phyloP scores from a whole-genome alignment of 2,113 vertebrate species.

The Embiotoca jacksoni region DNA sequence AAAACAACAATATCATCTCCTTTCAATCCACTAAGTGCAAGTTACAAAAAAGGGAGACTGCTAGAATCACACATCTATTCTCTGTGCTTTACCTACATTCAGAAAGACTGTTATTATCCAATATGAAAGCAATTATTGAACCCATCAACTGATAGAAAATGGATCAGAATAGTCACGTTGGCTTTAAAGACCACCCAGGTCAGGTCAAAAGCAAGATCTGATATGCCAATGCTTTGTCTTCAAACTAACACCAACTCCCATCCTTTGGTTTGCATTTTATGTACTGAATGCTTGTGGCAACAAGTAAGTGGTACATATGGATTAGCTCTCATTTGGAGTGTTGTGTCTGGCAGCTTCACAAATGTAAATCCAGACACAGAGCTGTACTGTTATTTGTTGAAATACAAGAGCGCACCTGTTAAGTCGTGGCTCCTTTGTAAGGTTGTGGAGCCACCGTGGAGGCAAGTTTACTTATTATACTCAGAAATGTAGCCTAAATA shows the following conservation, averaged over 20 bases:
- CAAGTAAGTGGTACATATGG: neutral
- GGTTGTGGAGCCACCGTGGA: too few relatives aligned
- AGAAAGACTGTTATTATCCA: slow-evolving; percentile 16
- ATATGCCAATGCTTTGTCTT: neutral
- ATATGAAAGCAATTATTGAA: slow-evolving; percentile 2
- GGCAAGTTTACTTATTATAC: too few relatives aligned
- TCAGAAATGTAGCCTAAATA: too few relatives aligned
- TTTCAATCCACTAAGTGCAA: slow-evolving; percentile 31
- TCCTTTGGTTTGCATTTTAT: neutral
- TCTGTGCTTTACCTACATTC: slow-evolving; percentile 15
- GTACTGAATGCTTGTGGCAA: neutral
- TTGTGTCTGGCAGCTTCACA: neutral
- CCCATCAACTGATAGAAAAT: slow-evolving; percentile 13
- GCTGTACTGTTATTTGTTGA: too few relatives aligned
- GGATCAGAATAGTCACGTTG: slow-evolving; percentile 6
- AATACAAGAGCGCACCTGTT: too few relatives aligned
- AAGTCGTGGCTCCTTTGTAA: too few relatives aligned
- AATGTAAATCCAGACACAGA: neutral
- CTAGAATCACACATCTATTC: slow-evolving; percentile 12
- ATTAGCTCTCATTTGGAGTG: neutral
- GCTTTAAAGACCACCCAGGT: slow-evolving; percentile 9
- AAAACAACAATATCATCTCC: slow-evolving; percentile 10
- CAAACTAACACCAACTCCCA: neutral
- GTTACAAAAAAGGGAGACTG: slow-evolving; percentile 9
- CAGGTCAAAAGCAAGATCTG: neutral